Evolutionary conservation across 2,797 vertebrate genomes (phyloP).

Genomic region (Xiphophorus birchmanni): DNA sequence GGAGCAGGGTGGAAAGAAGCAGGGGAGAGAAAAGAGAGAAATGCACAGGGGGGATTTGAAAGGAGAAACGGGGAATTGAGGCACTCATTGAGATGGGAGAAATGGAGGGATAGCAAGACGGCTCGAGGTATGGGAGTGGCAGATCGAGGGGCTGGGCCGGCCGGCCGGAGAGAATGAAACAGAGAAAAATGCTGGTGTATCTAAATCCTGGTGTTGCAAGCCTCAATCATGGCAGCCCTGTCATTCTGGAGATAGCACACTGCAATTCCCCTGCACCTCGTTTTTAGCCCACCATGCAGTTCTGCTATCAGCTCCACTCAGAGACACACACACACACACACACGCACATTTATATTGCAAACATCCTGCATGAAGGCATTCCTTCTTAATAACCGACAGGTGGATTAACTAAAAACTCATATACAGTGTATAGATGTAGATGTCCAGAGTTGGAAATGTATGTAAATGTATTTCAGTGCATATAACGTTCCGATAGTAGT

Average conservation of each 20-base stretch:
- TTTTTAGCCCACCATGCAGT: slow-evolving; percentile 83
- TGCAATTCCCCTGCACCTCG: slow-evolving; percentile 75
- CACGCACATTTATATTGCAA: slow-evolving; percentile 30
- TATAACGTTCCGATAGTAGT: slow-evolving; percentile 61
- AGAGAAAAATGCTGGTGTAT: slow-evolving; percentile 75
- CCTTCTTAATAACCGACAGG: slow-evolving; percentile 73
- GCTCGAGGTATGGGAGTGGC: slow-evolving; percentile 62
- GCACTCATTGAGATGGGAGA: slow-evolving; percentile 51
- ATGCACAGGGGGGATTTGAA: slow-evolving; percentile 33
- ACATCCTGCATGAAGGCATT: slow-evolving; percentile 51
- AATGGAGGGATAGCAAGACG: slow-evolving; percentile 47
- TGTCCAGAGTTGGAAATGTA: slow-evolving; percentile 49
- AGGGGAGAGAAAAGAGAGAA: slow-evolving; percentile 37
- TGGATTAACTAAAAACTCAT: slow-evolving; percentile 70
- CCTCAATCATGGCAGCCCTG: slow-evolving; percentile 79
- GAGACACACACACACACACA: slow-evolving; percentile 59
- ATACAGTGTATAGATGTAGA: slow-evolving; percentile 58
- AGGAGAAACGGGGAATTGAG: slow-evolving; percentile 27
- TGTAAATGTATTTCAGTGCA: slow-evolving; percentile 70
- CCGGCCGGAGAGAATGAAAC: slow-evolving; percentile 47
- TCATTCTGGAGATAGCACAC: slow-evolving; percentile 78
- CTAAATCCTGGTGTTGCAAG: slow-evolving; percentile 77
- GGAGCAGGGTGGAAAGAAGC: slow-evolving; percentile 57
- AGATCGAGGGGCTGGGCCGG: slow-evolving; percentile 37
- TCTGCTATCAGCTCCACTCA: slow-evolving; percentile 81